These are phyloP conservation scores for Gnathonemus echidnorhynchus DNA, from an alignment of 2,113 vertebrate species.

Conservation along the genomic window DNA sequence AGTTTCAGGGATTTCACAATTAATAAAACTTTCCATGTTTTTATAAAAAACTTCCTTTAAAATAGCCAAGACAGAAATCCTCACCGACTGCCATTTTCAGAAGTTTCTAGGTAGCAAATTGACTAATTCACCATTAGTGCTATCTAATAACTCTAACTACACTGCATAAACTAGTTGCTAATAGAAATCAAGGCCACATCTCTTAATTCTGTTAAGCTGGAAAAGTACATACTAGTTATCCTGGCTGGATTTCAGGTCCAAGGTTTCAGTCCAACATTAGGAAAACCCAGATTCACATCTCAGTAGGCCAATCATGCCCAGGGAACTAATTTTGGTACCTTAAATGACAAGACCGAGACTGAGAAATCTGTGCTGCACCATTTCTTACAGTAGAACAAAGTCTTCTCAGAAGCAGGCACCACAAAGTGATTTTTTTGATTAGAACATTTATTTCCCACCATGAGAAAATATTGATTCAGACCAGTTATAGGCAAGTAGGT, in stretches of 20 bases:
- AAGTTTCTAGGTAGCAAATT: background rate
- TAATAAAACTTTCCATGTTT: background rate
- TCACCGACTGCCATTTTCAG: background rate
- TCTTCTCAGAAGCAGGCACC: background rate
- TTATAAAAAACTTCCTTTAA: background rate
- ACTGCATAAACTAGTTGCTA: background rate
- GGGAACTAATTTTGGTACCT: background rate
- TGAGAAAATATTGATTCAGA: slow-evolving; percentile 87
- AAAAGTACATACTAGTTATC: background rate
- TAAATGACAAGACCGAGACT: background rate
- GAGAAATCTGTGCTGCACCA: background rate
- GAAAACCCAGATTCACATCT: background rate
- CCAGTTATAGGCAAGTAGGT: slow-evolving; percentile 75
- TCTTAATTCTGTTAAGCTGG: background rate
- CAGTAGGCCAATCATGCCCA: background rate
- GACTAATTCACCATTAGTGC: background rate
- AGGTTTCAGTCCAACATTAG: background rate
- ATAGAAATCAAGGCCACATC: background rate
- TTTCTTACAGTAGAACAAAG: background rate
- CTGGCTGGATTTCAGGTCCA: background rate
- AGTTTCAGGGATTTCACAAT: background rate
- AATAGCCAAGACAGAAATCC: background rate
- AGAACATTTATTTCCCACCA: slow-evolving; percentile 87
- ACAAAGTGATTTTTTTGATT: slow-evolving; percentile 51
- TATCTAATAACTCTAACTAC: background rate